A percentile compares a stretch with the other conserved stretches of the same genome.
Conservation (phyloP, 2,888 invertebrate species). For the Bellardia pandia region DNA sequence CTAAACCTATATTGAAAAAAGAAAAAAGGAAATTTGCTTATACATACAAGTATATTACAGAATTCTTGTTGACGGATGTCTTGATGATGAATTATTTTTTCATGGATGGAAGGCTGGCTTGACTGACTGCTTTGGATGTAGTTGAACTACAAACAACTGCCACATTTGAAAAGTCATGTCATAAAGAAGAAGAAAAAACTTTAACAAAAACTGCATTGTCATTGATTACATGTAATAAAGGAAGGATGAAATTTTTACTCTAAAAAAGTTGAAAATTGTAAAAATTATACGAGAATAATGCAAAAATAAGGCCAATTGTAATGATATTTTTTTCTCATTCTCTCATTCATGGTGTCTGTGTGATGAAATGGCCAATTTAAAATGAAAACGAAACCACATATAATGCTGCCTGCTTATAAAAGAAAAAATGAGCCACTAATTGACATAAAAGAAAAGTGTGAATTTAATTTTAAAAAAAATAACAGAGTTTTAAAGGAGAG, state of each 20-base stretch:
- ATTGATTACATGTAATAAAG: constrained; percentile 74
- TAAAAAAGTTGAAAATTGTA: constrained; percentile 11
- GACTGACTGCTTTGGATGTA: constrained; percentile 1
- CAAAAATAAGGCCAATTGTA: constrained; percentile 80
- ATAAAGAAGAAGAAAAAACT: constrained; percentile 31
- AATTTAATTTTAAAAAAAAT: neutral
- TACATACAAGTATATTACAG: constrained; percentile 30
- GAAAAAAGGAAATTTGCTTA: neutral
- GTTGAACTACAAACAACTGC: constrained; percentile 39
- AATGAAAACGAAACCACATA: constrained; percentile 65
- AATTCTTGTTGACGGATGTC: constrained; percentile 75
- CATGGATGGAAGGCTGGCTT: constrained; percentile 46
- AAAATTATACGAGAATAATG: constrained; percentile 36
- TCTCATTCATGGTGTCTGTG: constrained; percentile 21
- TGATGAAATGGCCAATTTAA: constrained; percentile 80
- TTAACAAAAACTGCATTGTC: constrained; percentile 75
- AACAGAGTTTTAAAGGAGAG: constrained; percentile 15
- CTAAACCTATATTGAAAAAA: too few relatives aligned
- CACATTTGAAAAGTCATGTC: constrained; percentile 62
- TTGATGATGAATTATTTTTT: constrained; percentile 39
- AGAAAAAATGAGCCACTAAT: constrained; percentile 53
- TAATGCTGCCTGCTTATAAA: constrained; percentile 76
- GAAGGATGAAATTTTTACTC: constrained; percentile 50
- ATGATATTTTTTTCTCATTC: constrained; percentile 67
- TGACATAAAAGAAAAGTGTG: neutral